A percentile compares a stretch with the other conserved stretches of the same genome.
These are phyloP conservation scores for Plusia festucae DNA, from an alignment of 2,888 invertebrate species.

Conservation along the genomic window DNA sequence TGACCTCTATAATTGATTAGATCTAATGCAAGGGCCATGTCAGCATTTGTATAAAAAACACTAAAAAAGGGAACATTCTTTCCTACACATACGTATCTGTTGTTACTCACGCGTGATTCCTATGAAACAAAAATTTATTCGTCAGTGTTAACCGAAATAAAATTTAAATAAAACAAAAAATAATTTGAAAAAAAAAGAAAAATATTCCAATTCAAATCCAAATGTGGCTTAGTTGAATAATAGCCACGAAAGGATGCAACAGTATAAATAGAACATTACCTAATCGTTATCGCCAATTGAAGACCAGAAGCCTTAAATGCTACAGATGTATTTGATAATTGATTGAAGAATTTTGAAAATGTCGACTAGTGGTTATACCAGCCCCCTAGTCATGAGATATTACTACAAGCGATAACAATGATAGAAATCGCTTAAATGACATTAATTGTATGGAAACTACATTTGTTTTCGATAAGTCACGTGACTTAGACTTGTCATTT, in stretches of 20 bases:
- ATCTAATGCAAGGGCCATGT: constrained; percentile 57
- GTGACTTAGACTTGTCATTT: no score
- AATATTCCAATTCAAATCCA: constrained; percentile 17
- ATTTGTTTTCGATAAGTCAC: no score
- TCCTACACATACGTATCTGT: constrained; percentile 78
- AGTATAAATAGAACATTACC: constrained; percentile 9
- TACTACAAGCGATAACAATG: no score
- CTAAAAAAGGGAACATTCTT: constrained; percentile 80
- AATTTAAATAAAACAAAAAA: constrained; percentile 57
- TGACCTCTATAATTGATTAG: constrained; percentile 61
- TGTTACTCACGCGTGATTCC: constrained; percentile 89
- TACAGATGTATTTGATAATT: constrained; percentile 2
- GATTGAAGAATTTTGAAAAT: constrained; percentile 9
- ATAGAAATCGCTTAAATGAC: no score
- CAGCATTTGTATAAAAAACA: constrained; percentile 67
- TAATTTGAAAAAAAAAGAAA: constrained; percentile 53
- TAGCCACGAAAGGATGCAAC: constrained; percentile 12
- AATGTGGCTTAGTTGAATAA: background rate
- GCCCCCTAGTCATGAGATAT: no score
- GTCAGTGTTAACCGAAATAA: constrained; percentile 77
- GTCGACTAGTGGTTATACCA: background rate
- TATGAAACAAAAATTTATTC: constrained; percentile 85
- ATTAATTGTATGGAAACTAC: no score
- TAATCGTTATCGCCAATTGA: constrained; percentile 41
- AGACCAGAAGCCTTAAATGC: constrained; percentile 18